phyloP scores from a whole-genome alignment of 2,797 vertebrate genomes.

The Centroberyx gerrardi region DNA sequence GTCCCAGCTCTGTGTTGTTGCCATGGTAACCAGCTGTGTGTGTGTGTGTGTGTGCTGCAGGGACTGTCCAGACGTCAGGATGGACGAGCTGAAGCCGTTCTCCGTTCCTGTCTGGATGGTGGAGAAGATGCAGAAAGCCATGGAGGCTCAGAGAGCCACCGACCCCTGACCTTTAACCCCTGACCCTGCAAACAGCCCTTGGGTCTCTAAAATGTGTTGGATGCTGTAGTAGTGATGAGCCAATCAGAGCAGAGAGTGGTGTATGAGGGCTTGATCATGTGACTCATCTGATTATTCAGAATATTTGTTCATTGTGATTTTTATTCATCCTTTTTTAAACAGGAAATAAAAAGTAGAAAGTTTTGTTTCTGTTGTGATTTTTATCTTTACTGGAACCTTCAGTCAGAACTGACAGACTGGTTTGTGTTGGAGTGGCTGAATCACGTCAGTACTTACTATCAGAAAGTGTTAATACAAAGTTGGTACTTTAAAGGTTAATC shows the following conservation, averaged over 20 bases:
- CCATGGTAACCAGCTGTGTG: slow-evolving; percentile 9
- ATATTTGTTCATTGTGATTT: no score
- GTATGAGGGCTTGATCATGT: neutral
- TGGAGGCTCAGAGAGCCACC: slow-evolving; percentile 89
- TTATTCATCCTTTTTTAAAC: no score
- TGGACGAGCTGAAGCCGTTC: slow-evolving; percentile 96
- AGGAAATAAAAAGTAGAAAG: no score
- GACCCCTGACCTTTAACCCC: slow-evolving; percentile 49
- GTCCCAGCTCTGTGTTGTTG: neutral
- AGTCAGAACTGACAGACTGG: no score
- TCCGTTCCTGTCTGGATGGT: slow-evolving; percentile 93
- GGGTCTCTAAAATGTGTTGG: no score
- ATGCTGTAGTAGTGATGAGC: neutral
- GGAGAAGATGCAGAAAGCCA: slow-evolving; percentile 94
- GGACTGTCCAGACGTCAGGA: slow-evolving; percentile 90
- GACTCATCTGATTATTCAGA: slow-evolving; percentile 1
- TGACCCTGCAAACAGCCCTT: neutral
- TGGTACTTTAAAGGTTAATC: no score
- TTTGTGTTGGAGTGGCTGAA: no score
- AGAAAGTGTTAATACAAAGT: no score
- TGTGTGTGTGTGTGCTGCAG: slow-evolving; percentile 63
- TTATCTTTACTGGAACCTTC: no score
- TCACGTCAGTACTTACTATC: no score
- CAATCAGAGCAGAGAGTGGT: neutral
- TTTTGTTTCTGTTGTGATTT: no score